Evolutionary conservation across 2,113 vertebrate species (phyloP), one percentile per base, ranked within the genome.

Genomic region (Gadus macrocephalus): DNA sequence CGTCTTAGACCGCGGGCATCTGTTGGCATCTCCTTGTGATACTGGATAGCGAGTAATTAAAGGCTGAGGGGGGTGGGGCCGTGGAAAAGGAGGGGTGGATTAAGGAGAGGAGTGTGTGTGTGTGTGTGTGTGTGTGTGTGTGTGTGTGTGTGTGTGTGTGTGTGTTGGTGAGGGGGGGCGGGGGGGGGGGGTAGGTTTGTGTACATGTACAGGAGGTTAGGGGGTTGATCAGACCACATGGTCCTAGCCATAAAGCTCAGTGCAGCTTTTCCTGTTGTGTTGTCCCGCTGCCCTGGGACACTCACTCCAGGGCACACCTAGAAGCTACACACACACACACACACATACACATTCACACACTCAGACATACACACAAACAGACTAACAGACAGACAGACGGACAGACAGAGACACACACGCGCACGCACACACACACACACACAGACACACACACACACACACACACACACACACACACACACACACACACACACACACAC

Each of bases 1-100:
- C 81, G 87, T 92, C 83, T 92, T 90, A 91, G 93, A 92, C 78
- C 1, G 69, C 38, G 73, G 89, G 90, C 94, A 95, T 93, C 93
- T 95, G 94, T 87, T 91, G 90, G 87, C 86, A 87, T 93, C 91
- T 89, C 85, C 83, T 72, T 2, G 53, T 16, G 67, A 75, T 87
- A 83, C 85, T 82, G 74, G 84, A 86, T 76, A 77, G 84, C 68
- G 62, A 86, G 87, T 91, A 86, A 90, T 91, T 90, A 89, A 81
- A 81, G 87, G 81, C 64, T 75, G 85, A 86, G 87, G 81, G 73
- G 78, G 85, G 89, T 80, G 73, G 81, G 79, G 75, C 69, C 76
- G 72, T 71, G 76, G 35, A 42, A 77, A 49, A 65, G 81, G 80
- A 86, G 83, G 81, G 27, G 64, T 73, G 90, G 91, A 93, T 94